A percentile compares a stretch with the other conserved stretches of the same genome.
Conservation (phyloP, 2,113 vertebrate genomes). For the Pantherophis guttatus region DNA sequence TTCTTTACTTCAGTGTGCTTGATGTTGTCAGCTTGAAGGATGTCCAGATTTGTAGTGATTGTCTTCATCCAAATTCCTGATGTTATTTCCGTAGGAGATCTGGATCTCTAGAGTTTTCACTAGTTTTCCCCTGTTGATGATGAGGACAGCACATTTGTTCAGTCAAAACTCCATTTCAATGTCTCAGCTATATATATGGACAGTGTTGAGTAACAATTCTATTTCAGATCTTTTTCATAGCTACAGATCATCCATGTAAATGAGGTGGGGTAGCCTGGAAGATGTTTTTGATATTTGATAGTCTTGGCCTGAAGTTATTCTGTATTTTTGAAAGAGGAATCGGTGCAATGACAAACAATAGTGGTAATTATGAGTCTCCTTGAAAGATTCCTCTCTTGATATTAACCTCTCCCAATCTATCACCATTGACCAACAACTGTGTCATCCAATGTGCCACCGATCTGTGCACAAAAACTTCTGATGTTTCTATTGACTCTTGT, state of each 20-base stretch:
- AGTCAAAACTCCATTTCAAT: no score
- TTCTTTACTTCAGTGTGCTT: no score
- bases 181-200: no score
- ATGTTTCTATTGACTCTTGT: neutral
- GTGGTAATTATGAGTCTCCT: neutral
- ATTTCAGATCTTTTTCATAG: neutral
- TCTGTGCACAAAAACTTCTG: neutral
- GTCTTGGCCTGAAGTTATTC: neutral
- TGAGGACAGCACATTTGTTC: no score
- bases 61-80: no score
- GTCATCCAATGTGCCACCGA: neutral
- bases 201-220: no score
- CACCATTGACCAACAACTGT: neutral
- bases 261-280: neutral
- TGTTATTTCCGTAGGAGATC: no score
- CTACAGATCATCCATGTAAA: neutral
- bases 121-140: no score
- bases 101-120: no score
- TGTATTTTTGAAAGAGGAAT: neutral
- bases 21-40: no score
- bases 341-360: neutral
- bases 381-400: neutral
- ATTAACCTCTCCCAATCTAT: neutral
- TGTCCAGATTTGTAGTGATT: no score
- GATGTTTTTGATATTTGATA: neutral